Conservation (phyloP, 2,113 vertebrate genomes). For the Shinisaurus crocodilurus region DNA sequence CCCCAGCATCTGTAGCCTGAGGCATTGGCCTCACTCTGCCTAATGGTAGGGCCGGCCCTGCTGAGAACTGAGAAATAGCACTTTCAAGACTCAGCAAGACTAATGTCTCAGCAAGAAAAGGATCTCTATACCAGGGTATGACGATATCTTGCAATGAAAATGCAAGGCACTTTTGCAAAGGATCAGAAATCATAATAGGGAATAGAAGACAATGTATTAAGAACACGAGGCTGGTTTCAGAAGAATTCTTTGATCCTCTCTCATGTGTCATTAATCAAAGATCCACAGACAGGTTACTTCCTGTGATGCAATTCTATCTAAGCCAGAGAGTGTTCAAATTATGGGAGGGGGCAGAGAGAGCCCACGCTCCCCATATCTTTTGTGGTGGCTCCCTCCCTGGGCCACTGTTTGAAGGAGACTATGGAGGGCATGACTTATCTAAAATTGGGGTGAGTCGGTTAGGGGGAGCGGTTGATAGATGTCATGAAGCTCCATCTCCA, state of each 20-base stretch:
- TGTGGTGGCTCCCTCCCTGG: not conserved
- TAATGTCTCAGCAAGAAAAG: conserved; percentile 27
- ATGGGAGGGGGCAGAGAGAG: not conserved
- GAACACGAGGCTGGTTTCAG: not conserved
- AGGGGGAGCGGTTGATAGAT: not conserved
- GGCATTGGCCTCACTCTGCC: too few relatives aligned
- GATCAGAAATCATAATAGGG: accelerated
- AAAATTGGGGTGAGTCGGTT: not conserved
- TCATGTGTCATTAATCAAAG: not conserved
- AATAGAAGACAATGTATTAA: not conserved
- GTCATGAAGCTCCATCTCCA: not conserved
- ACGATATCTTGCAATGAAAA: conserved; percentile 2
- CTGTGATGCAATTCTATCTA: not conserved
- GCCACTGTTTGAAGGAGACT: not conserved
- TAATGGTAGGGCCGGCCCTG: too few relatives aligned
- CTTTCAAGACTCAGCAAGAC: too few relatives aligned
- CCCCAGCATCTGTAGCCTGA: too few relatives aligned
- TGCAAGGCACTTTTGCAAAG: not conserved
- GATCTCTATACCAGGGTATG: not conserved
- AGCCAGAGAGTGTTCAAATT: not conserved
- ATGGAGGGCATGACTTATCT: not conserved
- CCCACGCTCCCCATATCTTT: too few relatives aligned
- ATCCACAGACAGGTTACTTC: not conserved
- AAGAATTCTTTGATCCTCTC: not conserved
- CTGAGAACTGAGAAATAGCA: not conserved